Evolutionary conservation across 2,113 vertebrate genomes (phyloP).

Genomic region (Anhinga rufa): DNA sequence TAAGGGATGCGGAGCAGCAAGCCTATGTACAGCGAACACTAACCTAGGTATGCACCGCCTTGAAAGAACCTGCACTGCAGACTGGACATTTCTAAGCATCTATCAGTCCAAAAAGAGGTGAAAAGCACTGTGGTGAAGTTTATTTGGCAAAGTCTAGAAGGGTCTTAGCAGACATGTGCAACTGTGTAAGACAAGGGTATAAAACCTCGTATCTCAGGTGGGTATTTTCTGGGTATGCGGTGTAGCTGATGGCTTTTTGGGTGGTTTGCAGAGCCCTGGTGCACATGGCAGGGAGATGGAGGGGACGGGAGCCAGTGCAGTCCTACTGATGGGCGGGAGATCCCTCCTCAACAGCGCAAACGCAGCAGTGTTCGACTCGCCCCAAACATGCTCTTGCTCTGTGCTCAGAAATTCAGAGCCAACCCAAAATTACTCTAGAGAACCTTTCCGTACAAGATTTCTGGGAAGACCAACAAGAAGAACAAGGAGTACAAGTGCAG

Average conservation of each 20-base stretch:
- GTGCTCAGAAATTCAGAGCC: background rate
- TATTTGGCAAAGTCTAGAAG: background rate
- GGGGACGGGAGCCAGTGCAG: background rate
- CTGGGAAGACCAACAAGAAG: background rate
- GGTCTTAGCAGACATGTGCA: background rate
- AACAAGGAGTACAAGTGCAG: background rate
- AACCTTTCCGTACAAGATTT: background rate
- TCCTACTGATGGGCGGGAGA: accelerated
- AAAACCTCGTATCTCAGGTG: background rate
- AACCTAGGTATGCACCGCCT: no score
- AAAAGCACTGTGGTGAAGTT: background rate
- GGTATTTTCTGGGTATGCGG: background rate
- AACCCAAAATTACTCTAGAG: background rate
- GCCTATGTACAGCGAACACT: background rate
- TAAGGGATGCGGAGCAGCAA: background rate
- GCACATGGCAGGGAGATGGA: no score
- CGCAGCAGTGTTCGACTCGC: accelerated
- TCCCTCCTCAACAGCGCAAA: background rate
- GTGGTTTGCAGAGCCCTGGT: background rate
- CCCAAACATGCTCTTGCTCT: background rate
- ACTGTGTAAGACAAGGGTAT: background rate
- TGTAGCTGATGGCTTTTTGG: accelerated
- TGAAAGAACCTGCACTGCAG: background rate
- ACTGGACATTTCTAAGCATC: background rate
- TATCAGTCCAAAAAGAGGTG: background rate